Evolutionary conservation across 2,797 vertebrate genomes (phyloP).

Genomic region (Clamator glandarius): DNA sequence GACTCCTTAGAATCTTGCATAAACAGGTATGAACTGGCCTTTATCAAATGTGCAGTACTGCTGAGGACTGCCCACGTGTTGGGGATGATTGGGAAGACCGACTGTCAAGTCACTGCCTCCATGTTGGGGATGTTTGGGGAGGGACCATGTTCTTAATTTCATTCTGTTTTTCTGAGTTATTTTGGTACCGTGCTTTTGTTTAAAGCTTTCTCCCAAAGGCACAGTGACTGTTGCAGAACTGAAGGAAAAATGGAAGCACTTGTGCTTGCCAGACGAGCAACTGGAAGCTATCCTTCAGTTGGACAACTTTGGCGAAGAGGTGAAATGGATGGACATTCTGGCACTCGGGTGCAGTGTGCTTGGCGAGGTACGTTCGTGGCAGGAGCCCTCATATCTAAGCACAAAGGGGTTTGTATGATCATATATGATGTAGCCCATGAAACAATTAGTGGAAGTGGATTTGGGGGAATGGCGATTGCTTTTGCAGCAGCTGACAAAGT

Average conservation of each 20-base stretch:
- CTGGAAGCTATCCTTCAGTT: slow-evolving; percentile 80
- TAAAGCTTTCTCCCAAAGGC: slow-evolving; percentile 46
- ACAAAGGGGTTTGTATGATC: accelerated
- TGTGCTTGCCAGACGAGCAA: slow-evolving; percentile 84
- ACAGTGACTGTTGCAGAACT: slow-evolving; percentile 75
- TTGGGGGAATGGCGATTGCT: background rate
- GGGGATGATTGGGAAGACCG: too few species aligned
- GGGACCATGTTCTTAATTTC: background rate
- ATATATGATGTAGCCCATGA: background rate
- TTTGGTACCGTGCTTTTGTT: background rate
- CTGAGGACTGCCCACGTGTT: background rate
- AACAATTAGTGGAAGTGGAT: background rate
- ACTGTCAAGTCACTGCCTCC: background rate
- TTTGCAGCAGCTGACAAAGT: background rate
- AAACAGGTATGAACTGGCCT: slow-evolving; percentile 81
- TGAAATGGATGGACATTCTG: slow-evolving; percentile 89
- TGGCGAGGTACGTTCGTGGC: slow-evolving; percentile 80
- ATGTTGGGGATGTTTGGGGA: background rate
- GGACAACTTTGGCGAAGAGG: slow-evolving; percentile 73
- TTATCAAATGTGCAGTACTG: background rate
- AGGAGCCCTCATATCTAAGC: background rate
- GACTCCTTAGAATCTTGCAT: slow-evolving; percentile 88
- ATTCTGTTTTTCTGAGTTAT: background rate
- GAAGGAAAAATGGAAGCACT: slow-evolving; percentile 81
- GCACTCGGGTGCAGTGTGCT: slow-evolving; percentile 87